These are phyloP conservation scores for Corythornis vintsioides DNA, from an alignment of 2,113 vertebrate species.

Conservation along the genomic window DNA sequence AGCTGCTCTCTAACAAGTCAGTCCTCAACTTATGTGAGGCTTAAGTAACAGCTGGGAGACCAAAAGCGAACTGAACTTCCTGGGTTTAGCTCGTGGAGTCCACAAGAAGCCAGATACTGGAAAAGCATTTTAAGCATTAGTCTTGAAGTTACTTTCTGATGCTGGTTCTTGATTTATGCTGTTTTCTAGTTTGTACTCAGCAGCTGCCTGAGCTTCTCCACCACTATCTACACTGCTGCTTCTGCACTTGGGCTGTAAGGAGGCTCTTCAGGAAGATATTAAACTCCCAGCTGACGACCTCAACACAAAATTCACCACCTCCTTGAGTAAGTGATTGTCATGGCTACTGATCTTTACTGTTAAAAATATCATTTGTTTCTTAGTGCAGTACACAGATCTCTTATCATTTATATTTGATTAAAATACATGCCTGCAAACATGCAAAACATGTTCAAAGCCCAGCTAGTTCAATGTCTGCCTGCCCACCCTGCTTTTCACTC, in stretches of 20 bases:
- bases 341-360: not conserved
- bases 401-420: not conserved
- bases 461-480: not conserved
- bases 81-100: not conserved
- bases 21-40: not conserved
- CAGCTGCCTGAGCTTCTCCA: not conserved
- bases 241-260: not conserved
- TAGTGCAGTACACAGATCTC: not conserved
- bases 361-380: not conserved
- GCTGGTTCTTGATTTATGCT: not conserved
- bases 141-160: not conserved
- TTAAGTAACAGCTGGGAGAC: not conserved
- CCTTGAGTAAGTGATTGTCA: not conserved
- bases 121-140: not conserved
- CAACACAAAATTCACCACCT: not conserved
- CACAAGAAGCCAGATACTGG: not conserved
- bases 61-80: not conserved
- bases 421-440: not conserved
- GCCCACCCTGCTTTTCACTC: not conserved
- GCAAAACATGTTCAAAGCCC: not conserved
- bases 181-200: not conserved
- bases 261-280: not conserved
- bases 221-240: not conserved
- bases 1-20: too few species aligned
- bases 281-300: not conserved